Percentiles rank a stretch among this genome's conserved stretches.
phyloP scores from a whole-genome alignment of 2,888 invertebrate genomes.

The Dicyrtoma fusca region DNA sequence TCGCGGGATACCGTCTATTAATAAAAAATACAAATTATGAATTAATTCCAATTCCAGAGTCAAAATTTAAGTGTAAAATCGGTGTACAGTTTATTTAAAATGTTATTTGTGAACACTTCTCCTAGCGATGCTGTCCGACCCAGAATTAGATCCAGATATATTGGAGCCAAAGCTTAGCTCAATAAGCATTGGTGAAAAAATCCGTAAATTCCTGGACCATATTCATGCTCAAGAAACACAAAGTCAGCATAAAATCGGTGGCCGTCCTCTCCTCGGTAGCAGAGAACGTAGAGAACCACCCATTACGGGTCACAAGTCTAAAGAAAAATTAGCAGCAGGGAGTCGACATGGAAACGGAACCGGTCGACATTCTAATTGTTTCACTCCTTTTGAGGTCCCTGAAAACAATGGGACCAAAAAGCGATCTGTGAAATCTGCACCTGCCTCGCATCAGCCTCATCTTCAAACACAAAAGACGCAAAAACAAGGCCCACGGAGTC shows the following conservation, averaged over 20 bases:
- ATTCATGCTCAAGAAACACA: slow-evolving; percentile 30
- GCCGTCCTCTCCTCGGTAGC: slow-evolving; percentile 21
- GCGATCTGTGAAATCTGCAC: slow-evolving; percentile 21
- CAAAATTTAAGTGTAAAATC: too few species aligned
- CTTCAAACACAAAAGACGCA: too few species aligned
- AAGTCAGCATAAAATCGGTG: slow-evolving; percentile 30
- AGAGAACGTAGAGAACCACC: slow-evolving; percentile 12
- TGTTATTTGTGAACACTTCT: too few species aligned
- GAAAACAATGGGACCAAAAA: slow-evolving; percentile 14
- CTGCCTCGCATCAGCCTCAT: too few species aligned
- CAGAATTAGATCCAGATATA: slow-evolving; percentile 9
- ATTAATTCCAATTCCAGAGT: too few species aligned
- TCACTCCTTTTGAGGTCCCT: slow-evolving; percentile 32
- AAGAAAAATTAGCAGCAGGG: slow-evolving; percentile 10
- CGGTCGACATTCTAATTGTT: slow-evolving; percentile 31
- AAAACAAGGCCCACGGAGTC: slow-evolving; percentile 11
- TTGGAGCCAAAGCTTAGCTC: slow-evolving; percentile 35
- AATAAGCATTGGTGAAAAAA: slow-evolving; percentile 44
- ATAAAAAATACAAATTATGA: too few species aligned
- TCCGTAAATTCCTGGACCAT: slow-evolving; percentile 37
- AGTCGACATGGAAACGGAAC: slow-evolving; percentile 4
- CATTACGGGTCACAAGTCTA: background rate
- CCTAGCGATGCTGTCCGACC: slow-evolving; percentile 25
- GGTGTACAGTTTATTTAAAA: too few species aligned
- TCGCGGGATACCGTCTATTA: too few species aligned